Evolutionary conservation across 2,113 vertebrate genomes (phyloP), one percentile per base, ranked within the genome.

Genomic region (Salvelinus namaycush): DNA sequence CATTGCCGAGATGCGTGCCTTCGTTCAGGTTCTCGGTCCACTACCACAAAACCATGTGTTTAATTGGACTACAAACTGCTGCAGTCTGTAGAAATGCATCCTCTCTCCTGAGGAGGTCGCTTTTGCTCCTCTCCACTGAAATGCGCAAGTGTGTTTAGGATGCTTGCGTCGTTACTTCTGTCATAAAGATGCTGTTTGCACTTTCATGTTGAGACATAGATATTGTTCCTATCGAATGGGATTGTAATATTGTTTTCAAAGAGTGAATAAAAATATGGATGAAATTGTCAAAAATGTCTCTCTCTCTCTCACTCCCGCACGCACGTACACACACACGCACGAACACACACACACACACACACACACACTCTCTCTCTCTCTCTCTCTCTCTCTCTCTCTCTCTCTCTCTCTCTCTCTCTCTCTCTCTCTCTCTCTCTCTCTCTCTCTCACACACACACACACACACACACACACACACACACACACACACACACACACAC

Each of bases 401-500:
- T 6, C 1, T 54, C 51, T 54, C 54, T 5, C 16, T 57, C 54
- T 0, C 5, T 4, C 44, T 39, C 4, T 57, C 3, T 6, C 1
- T 54, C 51, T 54, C 54, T 5, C 16, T 57, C 54, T 0, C 5
- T 4, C 44, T n/a, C n/a, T n/a, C n/a, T n/a, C n/a, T n/a, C n/a
- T n/a, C n/a, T n/a, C n/a, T n/a, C n/a, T n/a, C n/a, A 5, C 54
- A 57, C 54, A 20, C 54, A 57, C 54, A 1, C 54, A 57, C 54
- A 18, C 54, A 57, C 54, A 18, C 54, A 57, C 54, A 18, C 54
- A 57, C 54, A 64, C 27, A 31, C 31, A 7, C 31, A 22, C 69
- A 44, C 69, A 70, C 72, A 18, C 72, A 27, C 27, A 59, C 72
- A 57, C 51, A 57, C 51, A 18, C 51, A 57, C 51, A 57, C 16